phyloP scores from a whole-genome alignment of 2,113 vertebrate genomes.

The human (Homo sapiens) region GRCh38 chr18:65743501-65744000 shows the following conservation, averaged over 20 bases:
- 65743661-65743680: not conserved
- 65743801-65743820: not conserved
- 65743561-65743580: no score
- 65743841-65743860: no score
- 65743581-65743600: no score
- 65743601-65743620: not conserved
- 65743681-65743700: constrained; percentile 55
- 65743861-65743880: not conserved
- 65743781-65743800: not conserved
- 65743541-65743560: not conserved
- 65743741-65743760: constrained; percentile 53
- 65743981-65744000: constrained; percentile 44
- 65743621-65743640: constrained; percentile 3
- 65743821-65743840: not conserved
- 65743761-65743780: constrained; percentile 52
- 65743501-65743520: not conserved
- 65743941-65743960: constrained; percentile 40
- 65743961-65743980: constrained; percentile 23
- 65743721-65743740: constrained; percentile 37
- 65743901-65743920: not conserved
- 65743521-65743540: not conserved
- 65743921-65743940: not conserved
- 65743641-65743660: not conserved
- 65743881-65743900: not conserved
- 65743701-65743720: not conserved